Base-by-base conservation (phyloP, 2,113 vertebrate genomes). In the Tetrax tetrax region DNA sequence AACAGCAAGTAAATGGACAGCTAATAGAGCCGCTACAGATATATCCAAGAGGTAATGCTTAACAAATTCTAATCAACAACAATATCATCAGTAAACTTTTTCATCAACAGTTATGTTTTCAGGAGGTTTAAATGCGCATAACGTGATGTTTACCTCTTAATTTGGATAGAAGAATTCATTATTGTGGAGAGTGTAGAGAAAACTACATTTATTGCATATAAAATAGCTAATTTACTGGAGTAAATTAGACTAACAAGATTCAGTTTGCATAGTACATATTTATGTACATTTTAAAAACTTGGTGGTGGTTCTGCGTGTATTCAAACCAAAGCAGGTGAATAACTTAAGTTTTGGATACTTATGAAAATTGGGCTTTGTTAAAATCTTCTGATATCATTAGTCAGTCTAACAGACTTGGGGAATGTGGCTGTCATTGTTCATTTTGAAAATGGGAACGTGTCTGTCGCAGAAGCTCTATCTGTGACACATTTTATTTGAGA, bases 1-100 rank as follows among this genome's bases (percentile, higher is more conserved):
- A 99, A 90, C 99, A 99, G 96, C 99, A 99, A 89, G 98, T 99
- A 97, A 99, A 99, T 96, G 99, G 99, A 95, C 98, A 99, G 88
- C 91, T 99, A 97, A 99, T 99, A 72, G 99, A 99, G 95, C 99
- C 99, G 85, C 98, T 99, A 10, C 99, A 99, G 98, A 99, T 99
- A 97, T 99, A 99, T 98, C 99, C 99, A 90, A 98, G 98, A 98
- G 98, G 98, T 98, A 98, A 98, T 64, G 95, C 96, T 88, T 83
- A 81, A 95, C 97, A 95, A 89, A 97, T 95, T 97, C 97, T 97
- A 77, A 92, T 72, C 90, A 91, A 76, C 97, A 94, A 37, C 87
- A 92, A 94, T 97, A 91, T 97, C 97, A 97, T 60, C 75, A 88
- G 91, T 77, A 63, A 93, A 29, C 91, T 56, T 60, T 84, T 97